phyloP scores from a whole-genome alignment of 2,113 vertebrate genomes.

The Lagopus muta region DNA sequence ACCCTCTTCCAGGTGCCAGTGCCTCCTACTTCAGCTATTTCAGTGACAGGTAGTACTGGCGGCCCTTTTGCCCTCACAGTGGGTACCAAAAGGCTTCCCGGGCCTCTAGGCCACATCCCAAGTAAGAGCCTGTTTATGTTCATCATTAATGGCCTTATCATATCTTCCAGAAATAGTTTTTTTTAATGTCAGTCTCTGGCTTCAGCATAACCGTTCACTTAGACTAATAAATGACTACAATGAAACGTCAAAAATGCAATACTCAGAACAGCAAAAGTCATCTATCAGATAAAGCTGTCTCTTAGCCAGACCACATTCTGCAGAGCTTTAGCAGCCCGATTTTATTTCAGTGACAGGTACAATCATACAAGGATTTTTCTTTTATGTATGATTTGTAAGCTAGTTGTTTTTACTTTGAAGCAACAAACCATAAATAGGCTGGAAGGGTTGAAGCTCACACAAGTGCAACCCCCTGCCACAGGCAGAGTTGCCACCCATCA shows the following conservation, averaged over 20 bases:
- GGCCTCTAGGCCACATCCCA: background rate
- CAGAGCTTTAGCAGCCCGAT: background rate
- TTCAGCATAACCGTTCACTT: background rate
- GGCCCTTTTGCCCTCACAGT: background rate
- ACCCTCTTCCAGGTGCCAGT: background rate
- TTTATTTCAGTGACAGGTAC: background rate
- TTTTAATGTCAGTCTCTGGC: background rate
- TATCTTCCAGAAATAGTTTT: background rate
- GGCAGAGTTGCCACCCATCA: no score
- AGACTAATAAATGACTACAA: background rate
- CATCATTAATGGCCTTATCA: background rate
- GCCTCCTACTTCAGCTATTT: background rate
- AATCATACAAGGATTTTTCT: background rate
- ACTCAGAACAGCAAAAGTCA: background rate
- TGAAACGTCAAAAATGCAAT: background rate
- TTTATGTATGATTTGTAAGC: background rate
- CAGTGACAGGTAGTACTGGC: background rate
- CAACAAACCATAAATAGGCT: background rate
- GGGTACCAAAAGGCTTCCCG: background rate
- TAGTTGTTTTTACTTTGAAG: background rate
- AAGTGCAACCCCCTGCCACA: no score
- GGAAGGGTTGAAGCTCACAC: no score
- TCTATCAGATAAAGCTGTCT: fast-evolving
- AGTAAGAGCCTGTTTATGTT: background rate
- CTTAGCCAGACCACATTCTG: background rate